Percentiles rank a stretch among this genome's conserved stretches.
Evolutionary conservation across 1,140 invertebrate species (phyloP).

Genomic region (Drosophila gunungcola): DNA sequence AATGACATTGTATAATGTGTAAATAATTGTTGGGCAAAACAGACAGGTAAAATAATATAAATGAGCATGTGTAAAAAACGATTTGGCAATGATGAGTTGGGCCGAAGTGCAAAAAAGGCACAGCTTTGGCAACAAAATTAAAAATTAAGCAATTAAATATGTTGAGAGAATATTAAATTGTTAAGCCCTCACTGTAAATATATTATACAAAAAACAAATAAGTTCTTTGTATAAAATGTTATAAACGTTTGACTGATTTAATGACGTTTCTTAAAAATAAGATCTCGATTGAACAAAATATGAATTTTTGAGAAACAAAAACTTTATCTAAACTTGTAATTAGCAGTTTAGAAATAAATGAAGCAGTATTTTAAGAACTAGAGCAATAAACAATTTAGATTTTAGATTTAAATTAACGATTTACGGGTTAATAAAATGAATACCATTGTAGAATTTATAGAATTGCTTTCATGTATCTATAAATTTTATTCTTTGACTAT

Average conservation of each 20-base stretch:
- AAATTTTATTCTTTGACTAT: too few relatives aligned
- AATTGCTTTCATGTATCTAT: too few relatives aligned
- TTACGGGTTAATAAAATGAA: too few relatives aligned
- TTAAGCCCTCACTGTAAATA: neutral
- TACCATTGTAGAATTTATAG: too few relatives aligned
- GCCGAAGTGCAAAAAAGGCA: neutral
- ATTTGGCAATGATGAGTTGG: neutral
- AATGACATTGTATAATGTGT: constrained; percentile 44
- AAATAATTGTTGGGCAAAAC: constrained; percentile 42
- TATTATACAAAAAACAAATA: neutral
- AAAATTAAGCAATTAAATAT: neutral
- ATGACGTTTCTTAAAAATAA: too few relatives aligned
- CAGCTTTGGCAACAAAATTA: neutral
- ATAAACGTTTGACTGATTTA: too few relatives aligned
- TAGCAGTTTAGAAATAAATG: neutral
- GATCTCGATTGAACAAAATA: too few relatives aligned
- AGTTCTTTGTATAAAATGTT: neutral
- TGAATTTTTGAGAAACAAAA: too few relatives aligned
- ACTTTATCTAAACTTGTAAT: too few relatives aligned
- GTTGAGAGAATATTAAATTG: neutral
- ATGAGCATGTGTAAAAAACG: constrained; percentile 16
- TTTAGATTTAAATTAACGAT: too few relatives aligned
- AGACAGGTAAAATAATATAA: constrained; percentile 1
- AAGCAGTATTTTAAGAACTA: too few relatives aligned
- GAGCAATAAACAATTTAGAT: too few relatives aligned